Percentiles rank a stretch among this genome's conserved stretches.
Conservation (phyloP, 2,113 vertebrate genomes). For the Pagrus major region DNA sequence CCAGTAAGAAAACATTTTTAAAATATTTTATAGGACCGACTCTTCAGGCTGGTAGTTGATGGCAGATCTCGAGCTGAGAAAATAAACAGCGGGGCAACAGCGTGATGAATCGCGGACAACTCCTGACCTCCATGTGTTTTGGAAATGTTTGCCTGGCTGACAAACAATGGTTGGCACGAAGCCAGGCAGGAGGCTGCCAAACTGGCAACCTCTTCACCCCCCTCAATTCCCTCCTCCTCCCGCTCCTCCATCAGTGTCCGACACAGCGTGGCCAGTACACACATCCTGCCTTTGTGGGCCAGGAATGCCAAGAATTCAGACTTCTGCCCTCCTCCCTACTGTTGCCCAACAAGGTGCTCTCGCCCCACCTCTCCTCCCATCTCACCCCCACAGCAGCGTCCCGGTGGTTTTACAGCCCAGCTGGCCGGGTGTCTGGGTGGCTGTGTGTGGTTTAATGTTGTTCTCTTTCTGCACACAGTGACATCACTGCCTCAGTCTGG, state of each 20-base stretch:
- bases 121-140: slow-evolving; percentile 72
- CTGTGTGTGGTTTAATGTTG: slow-evolving; percentile 36
- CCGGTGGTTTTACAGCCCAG: slow-evolving; percentile 37
- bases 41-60: background rate
- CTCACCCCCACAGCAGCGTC: background rate
- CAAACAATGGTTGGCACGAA: slow-evolving; percentile 83
- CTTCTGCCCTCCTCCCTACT: slow-evolving; percentile 50
- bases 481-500: slow-evolving; percentile 6
- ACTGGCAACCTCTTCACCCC: slow-evolving; percentile 57
- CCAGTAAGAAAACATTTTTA: background rate
- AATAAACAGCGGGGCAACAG: slow-evolving; percentile 37
- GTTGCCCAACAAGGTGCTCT: slow-evolving; percentile 69
- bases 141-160: slow-evolving; percentile 82
- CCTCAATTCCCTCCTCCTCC: background rate
- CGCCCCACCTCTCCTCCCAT: slow-evolving; percentile 6
- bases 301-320: slow-evolving; percentile 83
- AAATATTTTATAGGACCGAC: background rate
- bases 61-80: slow-evolving; percentile 42
- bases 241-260: slow-evolving; percentile 64
- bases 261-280: slow-evolving; percentile 70
- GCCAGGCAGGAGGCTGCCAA: slow-evolving; percentile 62
- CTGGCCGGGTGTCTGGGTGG: slow-evolving; percentile 28
- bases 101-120: slow-evolving; percentile 43
- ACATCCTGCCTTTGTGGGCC: slow-evolving; percentile 87
- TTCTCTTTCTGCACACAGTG: slow-evolving; percentile 15